Percentiles rank a stretch among this genome's conserved stretches.
Evolutionary conservation across 2,113 vertebrate genomes (phyloP).

Genomic region (Oreochromis niloticus): DNA sequence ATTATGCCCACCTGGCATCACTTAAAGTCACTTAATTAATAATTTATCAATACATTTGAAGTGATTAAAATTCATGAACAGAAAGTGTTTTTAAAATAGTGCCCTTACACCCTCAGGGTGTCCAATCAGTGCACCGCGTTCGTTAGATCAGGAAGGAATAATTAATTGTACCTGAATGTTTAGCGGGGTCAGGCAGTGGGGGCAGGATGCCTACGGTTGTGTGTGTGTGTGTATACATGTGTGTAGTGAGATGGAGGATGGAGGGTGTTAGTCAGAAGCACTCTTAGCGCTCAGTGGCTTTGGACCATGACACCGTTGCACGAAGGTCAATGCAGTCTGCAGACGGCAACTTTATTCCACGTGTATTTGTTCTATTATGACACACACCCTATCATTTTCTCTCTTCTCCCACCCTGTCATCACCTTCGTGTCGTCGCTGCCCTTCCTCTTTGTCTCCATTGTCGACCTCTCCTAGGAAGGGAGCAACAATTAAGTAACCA

Average conservation of each 20-base stretch:
- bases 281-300: background rate
- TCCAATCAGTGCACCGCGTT: constrained; percentile 66
- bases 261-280: background rate
- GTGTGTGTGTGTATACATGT: constrained; percentile 9
- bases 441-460: constrained; percentile 40
- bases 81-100: constrained; percentile 79
- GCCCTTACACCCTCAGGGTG: constrained; percentile 66
- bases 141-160: constrained; percentile 75
- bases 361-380: background rate
- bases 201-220: constrained; percentile 46
- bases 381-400: background rate
- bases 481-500: constrained; percentile 20
- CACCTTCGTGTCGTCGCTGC: constrained; percentile 9
- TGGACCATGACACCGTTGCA: constrained; percentile 36
- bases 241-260: background rate
- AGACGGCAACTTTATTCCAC: background rate
- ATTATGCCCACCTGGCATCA: constrained; percentile 78
- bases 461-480: background rate
- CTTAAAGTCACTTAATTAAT: constrained; percentile 80
- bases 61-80: constrained; percentile 80
- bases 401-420: background rate
- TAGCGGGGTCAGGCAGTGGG: constrained; percentile 69
- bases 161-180: constrained; percentile 80
- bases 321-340: constrained; percentile 27
- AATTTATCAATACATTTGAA: constrained; percentile 79